Evolutionary conservation across 2,888 invertebrate genomes (phyloP).

Genomic region (Acrobasis consociella): DNA sequence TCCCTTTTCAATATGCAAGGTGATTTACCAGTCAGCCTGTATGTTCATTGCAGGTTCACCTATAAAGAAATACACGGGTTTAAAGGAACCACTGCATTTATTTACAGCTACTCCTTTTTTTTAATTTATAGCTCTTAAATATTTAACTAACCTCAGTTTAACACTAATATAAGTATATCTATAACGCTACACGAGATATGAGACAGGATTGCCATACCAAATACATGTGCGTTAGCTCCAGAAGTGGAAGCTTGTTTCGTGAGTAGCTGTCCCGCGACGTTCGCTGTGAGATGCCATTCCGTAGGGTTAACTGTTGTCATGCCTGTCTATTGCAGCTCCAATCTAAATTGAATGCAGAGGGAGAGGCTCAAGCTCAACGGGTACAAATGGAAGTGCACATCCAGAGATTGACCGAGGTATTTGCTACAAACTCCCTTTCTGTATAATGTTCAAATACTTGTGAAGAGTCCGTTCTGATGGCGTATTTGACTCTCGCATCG

Average conservation of each 20-base stretch:
- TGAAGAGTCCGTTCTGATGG: not conserved
- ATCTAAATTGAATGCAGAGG: constrained; percentile 76
- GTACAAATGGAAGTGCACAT: constrained; percentile 86
- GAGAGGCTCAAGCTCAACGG: constrained; percentile 83
- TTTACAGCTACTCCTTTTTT: too few relatives aligned
- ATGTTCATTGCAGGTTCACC: too few relatives aligned
- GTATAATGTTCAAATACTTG: too few relatives aligned
- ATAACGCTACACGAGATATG: too few relatives aligned
- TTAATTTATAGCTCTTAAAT: too few relatives aligned
- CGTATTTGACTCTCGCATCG: not conserved
- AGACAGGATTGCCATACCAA: not conserved
- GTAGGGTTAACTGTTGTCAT: constrained; percentile 21
- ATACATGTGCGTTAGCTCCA: not conserved
- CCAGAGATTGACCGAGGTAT: constrained; percentile 82
- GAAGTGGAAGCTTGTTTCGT: not conserved
- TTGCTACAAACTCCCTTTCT: too few relatives aligned
- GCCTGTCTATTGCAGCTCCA: constrained; percentile 70
- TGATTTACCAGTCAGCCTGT: too few relatives aligned
- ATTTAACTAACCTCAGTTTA: too few relatives aligned
- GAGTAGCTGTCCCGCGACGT: not conserved
- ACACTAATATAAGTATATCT: too few relatives aligned
- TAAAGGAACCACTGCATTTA: too few relatives aligned
- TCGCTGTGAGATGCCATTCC: constrained; percentile 14
- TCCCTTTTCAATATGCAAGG: too few relatives aligned
- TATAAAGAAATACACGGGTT: too few relatives aligned